phyloP scores from a whole-genome alignment of 2,888 invertebrate species.

The Tenthredo mesomela region DNA sequence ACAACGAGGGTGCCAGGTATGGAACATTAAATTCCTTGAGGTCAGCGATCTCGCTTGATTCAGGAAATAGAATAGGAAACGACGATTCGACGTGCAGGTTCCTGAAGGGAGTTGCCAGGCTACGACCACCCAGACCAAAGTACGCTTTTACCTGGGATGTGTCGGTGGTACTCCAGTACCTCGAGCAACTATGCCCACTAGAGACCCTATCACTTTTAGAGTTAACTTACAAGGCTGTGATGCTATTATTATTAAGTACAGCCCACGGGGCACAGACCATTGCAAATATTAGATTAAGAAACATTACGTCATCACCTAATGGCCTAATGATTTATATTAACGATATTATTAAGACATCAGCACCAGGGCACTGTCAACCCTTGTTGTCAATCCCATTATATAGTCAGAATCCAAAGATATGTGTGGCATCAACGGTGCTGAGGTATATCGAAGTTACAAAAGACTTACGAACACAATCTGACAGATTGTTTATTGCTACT shows the following conservation, averaged over 20 bases:
- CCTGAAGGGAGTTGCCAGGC: slow-evolving; percentile 61
- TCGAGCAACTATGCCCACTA: slow-evolving; percentile 36
- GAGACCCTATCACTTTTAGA: slow-evolving; percentile 49
- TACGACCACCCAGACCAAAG: slow-evolving; percentile 58
- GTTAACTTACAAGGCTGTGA: slow-evolving; percentile 61
- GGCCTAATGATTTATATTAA: background rate
- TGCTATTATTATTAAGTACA: slow-evolving; percentile 58
- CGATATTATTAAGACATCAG: slow-evolving; percentile 48
- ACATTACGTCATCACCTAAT: background rate
- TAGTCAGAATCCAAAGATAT: background rate
- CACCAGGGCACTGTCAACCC: slow-evolving; percentile 50
- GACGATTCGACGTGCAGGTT: slow-evolving; percentile 59
- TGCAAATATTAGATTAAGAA: background rate
- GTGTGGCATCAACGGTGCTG: slow-evolving; percentile 33
- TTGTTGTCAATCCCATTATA: slow-evolving; percentile 44
- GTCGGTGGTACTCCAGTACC: slow-evolving; percentile 47
- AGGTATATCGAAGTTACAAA: slow-evolving; percentile 37
- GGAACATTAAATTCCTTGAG: slow-evolving; percentile 62
- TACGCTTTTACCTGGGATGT: slow-evolving; percentile 66
- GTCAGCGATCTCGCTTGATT: slow-evolving; percentile 63
- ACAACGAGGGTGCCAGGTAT: slow-evolving; percentile 57
- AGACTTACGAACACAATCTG: background rate
- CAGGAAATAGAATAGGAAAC: slow-evolving; percentile 57
- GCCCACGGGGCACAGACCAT: slow-evolving; percentile 56
- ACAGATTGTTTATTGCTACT: slow-evolving; percentile 12